phyloP scores from a whole-genome alignment of 2,797 vertebrate genomes.

The Macrochelys suwanniensis region DNA sequence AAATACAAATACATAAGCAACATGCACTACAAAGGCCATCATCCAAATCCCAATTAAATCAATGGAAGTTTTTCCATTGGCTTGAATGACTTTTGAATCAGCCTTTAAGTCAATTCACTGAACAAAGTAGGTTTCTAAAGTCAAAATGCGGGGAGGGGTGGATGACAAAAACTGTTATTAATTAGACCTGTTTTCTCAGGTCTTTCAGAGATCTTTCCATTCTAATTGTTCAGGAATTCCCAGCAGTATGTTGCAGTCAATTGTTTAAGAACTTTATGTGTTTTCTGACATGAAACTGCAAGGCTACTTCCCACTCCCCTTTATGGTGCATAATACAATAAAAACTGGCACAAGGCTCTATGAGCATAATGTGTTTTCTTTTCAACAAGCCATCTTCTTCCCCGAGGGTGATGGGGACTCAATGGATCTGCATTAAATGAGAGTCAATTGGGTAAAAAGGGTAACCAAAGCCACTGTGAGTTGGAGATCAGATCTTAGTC shows the following conservation, averaged over 20 bases:
- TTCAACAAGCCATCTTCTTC: conserved; percentile 47
- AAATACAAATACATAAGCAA: conserved; percentile 37
- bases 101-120: neutral
- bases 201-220: conserved; percentile 40
- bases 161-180: conserved; percentile 20
- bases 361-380: conserved; percentile 8
- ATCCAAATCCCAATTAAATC: neutral
- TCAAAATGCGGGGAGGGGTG: neutral
- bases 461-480: conserved; percentile 26
- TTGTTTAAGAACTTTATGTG: conserved; percentile 70
- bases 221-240: conserved; percentile 53
- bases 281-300: conserved; percentile 60
- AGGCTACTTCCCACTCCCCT: conserved; percentile 16
- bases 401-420: neutral
- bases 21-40: neutral
- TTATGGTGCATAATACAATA: conserved; percentile 37
- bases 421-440: conserved; percentile 35
- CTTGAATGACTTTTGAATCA: conserved; percentile 35
- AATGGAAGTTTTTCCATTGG: neutral
- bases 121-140: neutral
- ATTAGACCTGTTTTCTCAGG: conserved; percentile 28
- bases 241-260: conserved; percentile 71
- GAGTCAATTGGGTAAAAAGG: conserved; percentile 47
- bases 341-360: conserved; percentile 36
- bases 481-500: neutral